These are phyloP conservation scores for Caenorhabditis becei DNA, from an alignment of 2,888 invertebrate species.

Conservation along the genomic window DNA sequence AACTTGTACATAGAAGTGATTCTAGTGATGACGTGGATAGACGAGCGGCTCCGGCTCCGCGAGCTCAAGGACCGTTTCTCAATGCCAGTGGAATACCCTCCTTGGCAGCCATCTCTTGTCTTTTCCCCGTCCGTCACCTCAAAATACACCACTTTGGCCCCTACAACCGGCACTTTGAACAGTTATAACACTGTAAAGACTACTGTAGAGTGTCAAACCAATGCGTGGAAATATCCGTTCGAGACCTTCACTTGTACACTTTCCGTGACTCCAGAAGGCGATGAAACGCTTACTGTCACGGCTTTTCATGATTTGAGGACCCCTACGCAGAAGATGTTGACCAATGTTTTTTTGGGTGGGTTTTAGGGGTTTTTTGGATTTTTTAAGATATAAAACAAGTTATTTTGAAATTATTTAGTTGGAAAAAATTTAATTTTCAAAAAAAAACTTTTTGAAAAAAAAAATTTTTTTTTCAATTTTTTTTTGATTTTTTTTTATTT, in stretches of 20 bases:
- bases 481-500: too few relatives aligned
- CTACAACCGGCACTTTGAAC: conserved; percentile 42
- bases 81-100: conserved; percentile 63
- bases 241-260: conserved; percentile 71
- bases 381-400: too few relatives aligned
- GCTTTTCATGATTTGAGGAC: conserved; percentile 71
- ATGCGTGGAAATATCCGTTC: conserved; percentile 79
- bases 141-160: conserved; percentile 50
- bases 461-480: too few relatives aligned
- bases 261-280: conserved; percentile 50
- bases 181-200: conserved; percentile 52
- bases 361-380: too few relatives aligned
- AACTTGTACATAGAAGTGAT: conserved; percentile 71
- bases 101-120: conserved; percentile 65
- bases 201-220: conserved; percentile 65
- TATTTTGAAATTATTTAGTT: too few relatives aligned
- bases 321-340: conserved; percentile 59
- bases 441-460: too few relatives aligned
- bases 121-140: conserved; percentile 51
- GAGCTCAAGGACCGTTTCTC: conserved; percentile 77
- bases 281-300: conserved; percentile 70
- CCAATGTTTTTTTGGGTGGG: conserved; percentile 36
- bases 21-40: conserved; percentile 72
- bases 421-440: too few relatives aligned
- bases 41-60: conserved; percentile 77